Evolutionary conservation across 2,113 vertebrate species (phyloP).

Genomic region (Climacteris rufus): DNA sequence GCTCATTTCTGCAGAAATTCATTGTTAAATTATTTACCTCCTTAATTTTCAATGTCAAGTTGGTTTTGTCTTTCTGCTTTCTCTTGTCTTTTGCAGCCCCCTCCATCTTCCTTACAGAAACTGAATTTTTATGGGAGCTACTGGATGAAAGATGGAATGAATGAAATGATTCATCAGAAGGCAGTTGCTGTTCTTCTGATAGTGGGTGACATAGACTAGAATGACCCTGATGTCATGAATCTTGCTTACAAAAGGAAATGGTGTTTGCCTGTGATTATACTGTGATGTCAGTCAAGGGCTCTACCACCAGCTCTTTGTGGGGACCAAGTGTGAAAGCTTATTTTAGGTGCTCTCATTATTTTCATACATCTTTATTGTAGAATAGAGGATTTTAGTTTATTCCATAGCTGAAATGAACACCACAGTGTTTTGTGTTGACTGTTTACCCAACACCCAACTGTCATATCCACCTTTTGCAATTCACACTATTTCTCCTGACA

Average conservation of each 20-base stretch:
- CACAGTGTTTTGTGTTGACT: not conserved
- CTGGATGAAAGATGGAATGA: not conserved
- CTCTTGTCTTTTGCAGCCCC: not conserved
- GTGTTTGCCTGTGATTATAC: not conserved
- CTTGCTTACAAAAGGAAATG: not conserved
- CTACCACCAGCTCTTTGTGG: not conserved
- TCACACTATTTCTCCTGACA: not conserved
- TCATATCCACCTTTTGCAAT: not conserved
- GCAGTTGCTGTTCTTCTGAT: not conserved
- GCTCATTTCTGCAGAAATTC: not conserved
- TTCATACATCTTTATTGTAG: not conserved
- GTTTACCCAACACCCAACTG: not conserved
- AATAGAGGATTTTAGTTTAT: not conserved
- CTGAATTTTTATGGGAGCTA: not conserved
- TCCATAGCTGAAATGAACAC: not conserved
- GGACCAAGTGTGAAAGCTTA: not conserved
- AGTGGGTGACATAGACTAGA: not conserved
- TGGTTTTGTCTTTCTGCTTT: not conserved
- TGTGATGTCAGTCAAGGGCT: not conserved
- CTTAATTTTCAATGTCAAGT: not conserved
- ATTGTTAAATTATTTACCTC: not conserved
- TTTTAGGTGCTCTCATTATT: not conserved
- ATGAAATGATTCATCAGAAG: not conserved
- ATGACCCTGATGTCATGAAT: not conserved
- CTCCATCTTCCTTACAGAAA: not conserved